Evolutionary conservation across 2,113 vertebrate species (phyloP).

Genomic region (Tragelaphus imberbis): DNA sequence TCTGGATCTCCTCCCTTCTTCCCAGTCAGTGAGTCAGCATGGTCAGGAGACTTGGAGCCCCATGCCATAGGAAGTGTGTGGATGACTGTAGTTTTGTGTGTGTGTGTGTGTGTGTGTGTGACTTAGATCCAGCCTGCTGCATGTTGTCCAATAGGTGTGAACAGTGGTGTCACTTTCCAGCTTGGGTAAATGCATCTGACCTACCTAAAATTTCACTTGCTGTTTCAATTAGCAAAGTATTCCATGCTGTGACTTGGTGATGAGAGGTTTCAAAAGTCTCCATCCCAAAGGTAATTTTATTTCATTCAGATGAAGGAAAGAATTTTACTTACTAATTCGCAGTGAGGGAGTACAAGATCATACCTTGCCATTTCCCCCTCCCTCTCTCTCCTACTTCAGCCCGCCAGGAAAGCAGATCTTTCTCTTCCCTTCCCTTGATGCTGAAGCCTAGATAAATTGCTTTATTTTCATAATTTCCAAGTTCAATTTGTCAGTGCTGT

Average conservation of each 20-base stretch:
- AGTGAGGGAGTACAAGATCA: neutral
- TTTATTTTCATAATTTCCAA: neutral
- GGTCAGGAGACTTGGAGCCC: neutral
- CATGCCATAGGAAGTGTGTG: neutral
- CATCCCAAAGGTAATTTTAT: neutral
- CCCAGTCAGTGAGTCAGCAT: neutral
- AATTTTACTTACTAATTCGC: neutral
- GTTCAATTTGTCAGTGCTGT: neutral
- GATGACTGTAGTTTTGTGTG: neutral
- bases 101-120: neutral
- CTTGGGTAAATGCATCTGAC: conserved; percentile 48
- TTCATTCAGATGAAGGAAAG: conserved; percentile 12
- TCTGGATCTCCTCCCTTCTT: neutral
- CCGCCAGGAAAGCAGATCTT: neutral
- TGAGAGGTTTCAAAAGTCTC: neutral
- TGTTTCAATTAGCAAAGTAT: conserved; percentile 42
- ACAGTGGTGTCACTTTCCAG: conserved; percentile 44
- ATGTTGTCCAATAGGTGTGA: neutral
- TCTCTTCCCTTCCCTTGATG: neutral
- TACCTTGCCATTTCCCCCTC: neutral
- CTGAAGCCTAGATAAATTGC: neutral
- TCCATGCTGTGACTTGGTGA: neutral
- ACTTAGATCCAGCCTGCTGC: neutral
- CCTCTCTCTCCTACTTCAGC: neutral
- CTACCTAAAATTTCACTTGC: conserved; percentile 54